These are phyloP conservation scores for Parazoanthus atlanticus DNA, from an alignment of 92 coral and sea anemone genomes.

Conservation along the genomic window DNA sequence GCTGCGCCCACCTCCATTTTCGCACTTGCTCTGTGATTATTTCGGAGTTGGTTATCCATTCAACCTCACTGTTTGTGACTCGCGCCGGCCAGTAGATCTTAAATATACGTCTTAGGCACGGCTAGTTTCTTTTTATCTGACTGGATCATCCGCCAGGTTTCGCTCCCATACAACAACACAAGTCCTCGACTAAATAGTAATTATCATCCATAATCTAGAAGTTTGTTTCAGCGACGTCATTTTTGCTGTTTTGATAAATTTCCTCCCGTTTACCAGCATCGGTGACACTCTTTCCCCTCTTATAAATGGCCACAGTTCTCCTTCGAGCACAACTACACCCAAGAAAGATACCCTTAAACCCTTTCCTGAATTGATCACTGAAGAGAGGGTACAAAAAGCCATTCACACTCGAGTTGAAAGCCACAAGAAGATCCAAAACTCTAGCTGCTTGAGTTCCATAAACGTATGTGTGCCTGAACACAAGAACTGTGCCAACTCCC, in stretches of 20 bases:
- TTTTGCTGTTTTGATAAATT: not conserved
- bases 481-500: not conserved
- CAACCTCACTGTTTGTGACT: too few species aligned
- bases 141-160: too few species aligned
- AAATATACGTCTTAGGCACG: too few species aligned
- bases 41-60: too few species aligned
- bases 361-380: not conserved
- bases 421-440: conserved; percentile 1
- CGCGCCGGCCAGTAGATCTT: too few species aligned
- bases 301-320: not conserved
- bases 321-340: not conserved
- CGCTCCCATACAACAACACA: too few species aligned
- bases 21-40: too few species aligned
- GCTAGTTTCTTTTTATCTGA: too few species aligned
- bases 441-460: not conserved
- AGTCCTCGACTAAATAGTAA: too few species aligned
- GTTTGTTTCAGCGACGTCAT: not conserved
- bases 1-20: too few species aligned
- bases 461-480: not conserved
- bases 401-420: not conserved
- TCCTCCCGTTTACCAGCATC: not conserved
- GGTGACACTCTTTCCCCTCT: not conserved
- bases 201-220: not conserved
- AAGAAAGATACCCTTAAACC: not conserved
- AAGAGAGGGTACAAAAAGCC: not conserved